These are phyloP conservation scores for Catharus minimus DNA, from an alignment of 2,113 vertebrate genomes.

Conservation along the genomic window DNA sequence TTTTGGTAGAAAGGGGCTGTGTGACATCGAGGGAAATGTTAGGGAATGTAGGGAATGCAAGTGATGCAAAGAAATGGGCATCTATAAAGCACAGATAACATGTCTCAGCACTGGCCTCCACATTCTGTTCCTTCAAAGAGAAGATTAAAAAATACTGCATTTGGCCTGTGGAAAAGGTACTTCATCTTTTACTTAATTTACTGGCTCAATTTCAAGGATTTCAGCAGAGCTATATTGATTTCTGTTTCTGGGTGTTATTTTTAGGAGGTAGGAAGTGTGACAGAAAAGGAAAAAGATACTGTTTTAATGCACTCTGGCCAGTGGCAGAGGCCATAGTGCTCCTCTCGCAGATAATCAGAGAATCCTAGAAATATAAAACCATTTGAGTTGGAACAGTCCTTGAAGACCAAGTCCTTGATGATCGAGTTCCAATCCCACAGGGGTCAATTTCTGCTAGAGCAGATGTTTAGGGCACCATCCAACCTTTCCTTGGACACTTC, in stretches of 20 bases:
- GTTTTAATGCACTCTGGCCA: not conserved
- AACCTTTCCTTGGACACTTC: not conserved
- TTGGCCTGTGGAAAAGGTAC: not conserved
- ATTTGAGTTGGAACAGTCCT: not conserved
- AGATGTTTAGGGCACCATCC: not conserved
- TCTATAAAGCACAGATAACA: not conserved
- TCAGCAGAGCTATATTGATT: not conserved
- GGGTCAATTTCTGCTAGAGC: not conserved
- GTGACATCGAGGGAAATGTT: fast-evolving
- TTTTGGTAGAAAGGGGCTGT: not conserved
- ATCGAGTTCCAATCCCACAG: not conserved
- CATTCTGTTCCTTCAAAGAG: not conserved
- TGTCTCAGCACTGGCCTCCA: not conserved
- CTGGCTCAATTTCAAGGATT: not conserved
- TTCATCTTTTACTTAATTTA: not conserved
- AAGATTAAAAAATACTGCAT: not conserved
- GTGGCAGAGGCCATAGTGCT: not conserved
- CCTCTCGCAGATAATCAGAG: not conserved
- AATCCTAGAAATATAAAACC: not conserved
- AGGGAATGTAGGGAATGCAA: not conserved
- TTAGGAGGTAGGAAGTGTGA: not conserved
- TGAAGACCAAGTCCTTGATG: not conserved
- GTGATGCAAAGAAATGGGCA: not conserved
- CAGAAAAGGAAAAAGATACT: not conserved
- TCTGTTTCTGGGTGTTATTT: not conserved